Evolutionary conservation across 1,140 invertebrate genomes (phyloP).

Genomic region (Brachionus sp.): DNA sequence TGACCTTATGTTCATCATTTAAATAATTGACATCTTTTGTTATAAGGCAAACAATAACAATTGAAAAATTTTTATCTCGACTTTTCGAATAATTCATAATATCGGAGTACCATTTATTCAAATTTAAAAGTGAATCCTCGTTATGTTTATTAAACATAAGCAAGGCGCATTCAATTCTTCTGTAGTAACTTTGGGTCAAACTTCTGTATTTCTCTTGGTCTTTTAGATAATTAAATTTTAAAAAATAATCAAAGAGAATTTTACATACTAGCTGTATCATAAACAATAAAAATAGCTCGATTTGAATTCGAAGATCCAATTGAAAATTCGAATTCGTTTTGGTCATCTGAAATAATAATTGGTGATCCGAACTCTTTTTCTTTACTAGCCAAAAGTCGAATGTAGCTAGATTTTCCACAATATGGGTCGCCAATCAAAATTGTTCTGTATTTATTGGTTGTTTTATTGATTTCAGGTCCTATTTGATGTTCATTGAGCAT

Average conservation of each 20-base stretch:
- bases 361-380: neutral
- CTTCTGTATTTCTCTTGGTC: constrained; percentile 29
- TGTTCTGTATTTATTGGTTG: neutral
- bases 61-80: neutral
- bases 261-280: constrained; percentile 33
- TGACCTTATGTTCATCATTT: neutral
- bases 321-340: constrained; percentile 30
- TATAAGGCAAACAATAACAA: constrained; percentile 26
- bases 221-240: neutral
- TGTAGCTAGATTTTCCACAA: constrained; percentile 25
- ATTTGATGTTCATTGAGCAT: neutral
- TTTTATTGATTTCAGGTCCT: neutral
- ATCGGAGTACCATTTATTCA: constrained; percentile 33
- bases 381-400: constrained; percentile 3
- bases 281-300: neutral
- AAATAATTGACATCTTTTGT: neutral
- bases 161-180: constrained; percentile 1
- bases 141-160: constrained; percentile 30
- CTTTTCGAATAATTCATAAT: constrained; percentile 19
- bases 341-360: neutral
- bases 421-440: constrained; percentile 23
- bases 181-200: constrained; percentile 35
- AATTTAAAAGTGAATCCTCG: constrained; percentile 25
- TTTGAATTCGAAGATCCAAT: neutral
- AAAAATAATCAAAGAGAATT: neutral